phyloP scores from a whole-genome alignment of 2,797 vertebrate genomes.

The Neosilurus mollespiculum region DNA sequence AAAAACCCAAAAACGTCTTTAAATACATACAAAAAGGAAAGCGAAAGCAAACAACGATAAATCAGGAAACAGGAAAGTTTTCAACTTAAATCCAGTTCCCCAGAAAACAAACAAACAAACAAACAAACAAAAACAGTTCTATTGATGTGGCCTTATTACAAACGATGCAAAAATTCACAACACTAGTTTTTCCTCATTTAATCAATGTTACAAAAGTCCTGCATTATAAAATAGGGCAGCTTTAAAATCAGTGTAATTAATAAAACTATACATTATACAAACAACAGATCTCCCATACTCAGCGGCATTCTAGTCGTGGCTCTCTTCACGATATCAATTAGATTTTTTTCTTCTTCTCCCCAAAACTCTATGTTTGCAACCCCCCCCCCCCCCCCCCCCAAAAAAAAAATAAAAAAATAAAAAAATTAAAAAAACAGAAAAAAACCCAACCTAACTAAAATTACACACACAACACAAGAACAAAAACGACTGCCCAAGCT shows the following conservation, averaged over 20 bases:
- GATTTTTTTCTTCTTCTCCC: slow-evolving; percentile 53
- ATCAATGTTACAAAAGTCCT: slow-evolving; percentile 99
- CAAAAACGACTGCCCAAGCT: slow-evolving; percentile 93
- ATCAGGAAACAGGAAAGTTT: slow-evolving; percentile 92
- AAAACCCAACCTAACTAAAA: slow-evolving; percentile 70
- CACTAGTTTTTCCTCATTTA: slow-evolving; percentile 93
- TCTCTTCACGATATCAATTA: slow-evolving; percentile 50
- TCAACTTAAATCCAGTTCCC: slow-evolving; percentile 96
- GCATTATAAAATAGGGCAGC: slow-evolving; percentile 99
- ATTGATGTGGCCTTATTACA: slow-evolving; percentile 91
- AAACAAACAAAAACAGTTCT: slow-evolving; percentile 79
- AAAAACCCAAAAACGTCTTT: slow-evolving; percentile 82
- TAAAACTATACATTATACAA: slow-evolving; percentile 99
- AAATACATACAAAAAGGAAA: slow-evolving; percentile 90
- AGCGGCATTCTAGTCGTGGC: slow-evolving; percentile 69
- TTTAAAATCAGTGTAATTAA: slow-evolving; percentile 99
- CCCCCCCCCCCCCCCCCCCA: slow-evolving; percentile 17
- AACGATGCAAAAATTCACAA: slow-evolving; percentile 98
- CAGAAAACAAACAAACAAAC: slow-evolving; percentile 76
- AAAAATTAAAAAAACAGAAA: background rate
- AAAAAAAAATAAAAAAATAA: slow-evolving; percentile 42
- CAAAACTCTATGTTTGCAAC: slow-evolving; percentile 73
- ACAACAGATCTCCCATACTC: slow-evolving; percentile 86
- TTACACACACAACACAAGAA: slow-evolving; percentile 86
- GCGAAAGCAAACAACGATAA: slow-evolving; percentile 54